Percentiles rank a stretch among this genome's conserved stretches.
Evolutionary conservation across 2,113 vertebrate species (phyloP).

Genomic region (Petroica traversi): DNA sequence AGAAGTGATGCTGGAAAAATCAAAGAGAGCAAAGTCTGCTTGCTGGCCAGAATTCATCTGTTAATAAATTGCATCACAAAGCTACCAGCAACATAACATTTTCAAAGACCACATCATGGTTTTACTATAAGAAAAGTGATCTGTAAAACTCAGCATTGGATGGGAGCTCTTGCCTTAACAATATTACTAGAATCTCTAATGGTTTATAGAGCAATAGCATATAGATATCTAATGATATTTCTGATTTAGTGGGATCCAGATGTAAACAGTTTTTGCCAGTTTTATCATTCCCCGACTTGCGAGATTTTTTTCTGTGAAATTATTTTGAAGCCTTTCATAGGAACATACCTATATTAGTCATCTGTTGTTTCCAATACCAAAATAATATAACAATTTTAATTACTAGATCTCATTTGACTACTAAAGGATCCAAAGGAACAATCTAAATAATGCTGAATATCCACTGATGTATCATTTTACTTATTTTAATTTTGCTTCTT

Average conservation of each 20-base stretch:
- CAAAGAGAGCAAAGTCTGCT: background rate
- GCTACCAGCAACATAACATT: background rate
- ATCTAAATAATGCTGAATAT: background rate
- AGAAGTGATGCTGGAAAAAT: constrained; percentile 10
- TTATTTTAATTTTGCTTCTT: background rate
- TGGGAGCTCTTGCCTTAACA: background rate
- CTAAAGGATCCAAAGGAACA: background rate
- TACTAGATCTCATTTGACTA: background rate
- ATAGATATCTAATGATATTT: background rate
- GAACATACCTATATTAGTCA: background rate
- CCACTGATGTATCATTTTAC: background rate
- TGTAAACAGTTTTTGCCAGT: background rate
- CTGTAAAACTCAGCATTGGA: background rate
- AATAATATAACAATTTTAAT: background rate
- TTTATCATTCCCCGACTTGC: background rate
- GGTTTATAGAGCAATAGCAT: background rate
- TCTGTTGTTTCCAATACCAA: background rate
- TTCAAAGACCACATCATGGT: background rate
- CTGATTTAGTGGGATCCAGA: background rate
- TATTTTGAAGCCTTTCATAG: background rate
- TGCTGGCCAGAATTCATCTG: background rate
- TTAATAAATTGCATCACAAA: background rate
- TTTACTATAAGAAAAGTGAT: background rate
- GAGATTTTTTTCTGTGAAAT: background rate
- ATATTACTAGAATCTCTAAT: background rate